Conservation (phyloP, 92 coral and sea anemone genomes). For the Porites rus region DNA sequence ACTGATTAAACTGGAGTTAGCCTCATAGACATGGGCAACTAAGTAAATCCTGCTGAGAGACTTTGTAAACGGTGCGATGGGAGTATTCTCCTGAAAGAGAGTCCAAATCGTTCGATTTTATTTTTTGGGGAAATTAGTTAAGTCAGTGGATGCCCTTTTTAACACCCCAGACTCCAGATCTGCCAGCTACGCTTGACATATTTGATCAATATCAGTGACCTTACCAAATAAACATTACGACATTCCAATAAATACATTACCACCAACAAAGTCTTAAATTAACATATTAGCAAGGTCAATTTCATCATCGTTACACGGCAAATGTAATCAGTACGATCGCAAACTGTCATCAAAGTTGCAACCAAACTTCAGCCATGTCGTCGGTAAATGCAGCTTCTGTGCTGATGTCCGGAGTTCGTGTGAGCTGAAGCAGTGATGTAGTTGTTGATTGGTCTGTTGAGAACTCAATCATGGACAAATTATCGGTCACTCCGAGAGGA, state of each 20-base stretch:
- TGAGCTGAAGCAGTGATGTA: neutral
- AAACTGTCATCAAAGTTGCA: neutral
- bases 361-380: neutral
- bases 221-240: conserved; percentile 11
- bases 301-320: conserved; percentile 14
- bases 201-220: conserved; percentile 19
- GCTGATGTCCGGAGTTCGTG: neutral
- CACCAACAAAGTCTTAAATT: conserved; percentile 1
- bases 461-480: neutral
- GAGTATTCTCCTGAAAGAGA: neutral
- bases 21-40: too few species aligned
- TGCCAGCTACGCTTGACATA: conserved; percentile 21
- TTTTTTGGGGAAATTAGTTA: too few species aligned
- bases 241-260: conserved; percentile 15
- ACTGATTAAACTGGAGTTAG: too few species aligned
- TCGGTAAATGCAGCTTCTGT: neutral
- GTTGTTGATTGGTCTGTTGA: neutral
- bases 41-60: too few species aligned
- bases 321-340: conserved; percentile 7
- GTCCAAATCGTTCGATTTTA: too few species aligned
- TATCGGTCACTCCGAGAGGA: neutral
- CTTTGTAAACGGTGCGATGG: too few species aligned
- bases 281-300: conserved; percentile 31
- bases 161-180: neutral
- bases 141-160: neutral